Evolutionary conservation across 2,113 vertebrate species (phyloP).

Genomic region (Pantherophis guttatus): DNA sequence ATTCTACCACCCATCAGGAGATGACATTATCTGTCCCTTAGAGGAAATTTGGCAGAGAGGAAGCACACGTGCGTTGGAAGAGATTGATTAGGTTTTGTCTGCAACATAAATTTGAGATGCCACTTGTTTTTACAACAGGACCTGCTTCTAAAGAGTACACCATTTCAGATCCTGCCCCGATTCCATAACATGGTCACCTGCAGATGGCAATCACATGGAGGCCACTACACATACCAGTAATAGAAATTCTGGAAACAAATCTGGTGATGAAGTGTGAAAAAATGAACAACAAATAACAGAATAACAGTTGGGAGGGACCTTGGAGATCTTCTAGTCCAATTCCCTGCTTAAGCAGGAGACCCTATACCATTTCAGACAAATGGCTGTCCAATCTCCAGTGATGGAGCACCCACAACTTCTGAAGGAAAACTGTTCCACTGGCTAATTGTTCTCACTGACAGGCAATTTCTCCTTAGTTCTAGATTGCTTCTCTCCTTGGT

Average conservation of each 20-base stretch:
- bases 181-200: background rate
- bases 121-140: background rate
- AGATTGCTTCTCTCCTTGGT: background rate
- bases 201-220: background rate
- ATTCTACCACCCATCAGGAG: constrained; percentile 23
- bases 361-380: background rate
- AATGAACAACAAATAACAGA: background rate
- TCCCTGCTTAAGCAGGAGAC: background rate
- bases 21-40: constrained; percentile 2
- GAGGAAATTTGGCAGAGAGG: background rate
- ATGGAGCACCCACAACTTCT: background rate
- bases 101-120: constrained; percentile 2
- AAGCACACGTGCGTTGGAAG: background rate
- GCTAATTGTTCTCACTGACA: background rate
- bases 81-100: background rate
- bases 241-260: background rate
- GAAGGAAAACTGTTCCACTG: background rate
- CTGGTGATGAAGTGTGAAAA: background rate
- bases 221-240: too few species aligned
- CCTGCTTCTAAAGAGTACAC: background rate
- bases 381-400: background rate
- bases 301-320: background rate
- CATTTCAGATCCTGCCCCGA: background rate
- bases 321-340: background rate
- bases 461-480: background rate